Percentiles rank a stretch among this genome's conserved stretches.
Evolutionary conservation across 1,140 invertebrate species (phyloP).

Genomic region (Portunus trituberculatus): DNA sequence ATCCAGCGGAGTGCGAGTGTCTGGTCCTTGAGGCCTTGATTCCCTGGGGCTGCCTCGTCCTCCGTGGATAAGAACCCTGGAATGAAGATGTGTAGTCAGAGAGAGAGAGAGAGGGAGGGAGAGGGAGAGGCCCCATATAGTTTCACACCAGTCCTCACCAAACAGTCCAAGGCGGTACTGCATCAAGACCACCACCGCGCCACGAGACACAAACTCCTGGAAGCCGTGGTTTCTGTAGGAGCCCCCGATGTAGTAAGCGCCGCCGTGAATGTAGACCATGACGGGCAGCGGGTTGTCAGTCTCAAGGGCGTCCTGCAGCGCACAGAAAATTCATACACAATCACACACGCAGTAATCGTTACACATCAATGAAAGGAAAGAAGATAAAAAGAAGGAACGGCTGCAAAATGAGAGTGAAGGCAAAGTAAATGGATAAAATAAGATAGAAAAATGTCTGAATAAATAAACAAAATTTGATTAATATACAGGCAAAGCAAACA

Average conservation of each 20-base stretch:
- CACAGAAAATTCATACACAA: too few species aligned
- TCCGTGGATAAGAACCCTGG: slow-evolving; percentile 66
- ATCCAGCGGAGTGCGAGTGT: slow-evolving; percentile 53
- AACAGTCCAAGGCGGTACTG: slow-evolving; percentile 72
- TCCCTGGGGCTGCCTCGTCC: slow-evolving; percentile 79
- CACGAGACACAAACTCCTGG: slow-evolving; percentile 41
- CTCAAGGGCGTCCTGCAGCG: background rate
- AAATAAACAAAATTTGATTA: too few species aligned
- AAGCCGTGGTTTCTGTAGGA: slow-evolving; percentile 54
- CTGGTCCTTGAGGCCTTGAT: slow-evolving; percentile 74
- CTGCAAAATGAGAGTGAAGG: too few species aligned
- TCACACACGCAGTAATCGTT: too few species aligned
- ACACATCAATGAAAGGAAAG: too few species aligned
- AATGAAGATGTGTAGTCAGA: background rate
- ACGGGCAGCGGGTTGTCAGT: slow-evolving; percentile 65
- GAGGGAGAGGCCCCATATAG: background rate
- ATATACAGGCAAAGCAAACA: too few species aligned
- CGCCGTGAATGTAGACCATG: slow-evolving; percentile 78
- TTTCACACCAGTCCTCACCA: background rate
- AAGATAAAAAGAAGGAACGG: too few species aligned
- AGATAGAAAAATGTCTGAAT: too few species aligned
- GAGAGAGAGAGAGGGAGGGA: background rate
- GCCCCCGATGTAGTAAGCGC: slow-evolving; percentile 76
- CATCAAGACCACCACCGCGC: slow-evolving; percentile 75
- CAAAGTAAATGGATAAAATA: too few species aligned